Conservation (phyloP, 2,797 vertebrate genomes). For the Acanthurus leucopareius region DNA sequence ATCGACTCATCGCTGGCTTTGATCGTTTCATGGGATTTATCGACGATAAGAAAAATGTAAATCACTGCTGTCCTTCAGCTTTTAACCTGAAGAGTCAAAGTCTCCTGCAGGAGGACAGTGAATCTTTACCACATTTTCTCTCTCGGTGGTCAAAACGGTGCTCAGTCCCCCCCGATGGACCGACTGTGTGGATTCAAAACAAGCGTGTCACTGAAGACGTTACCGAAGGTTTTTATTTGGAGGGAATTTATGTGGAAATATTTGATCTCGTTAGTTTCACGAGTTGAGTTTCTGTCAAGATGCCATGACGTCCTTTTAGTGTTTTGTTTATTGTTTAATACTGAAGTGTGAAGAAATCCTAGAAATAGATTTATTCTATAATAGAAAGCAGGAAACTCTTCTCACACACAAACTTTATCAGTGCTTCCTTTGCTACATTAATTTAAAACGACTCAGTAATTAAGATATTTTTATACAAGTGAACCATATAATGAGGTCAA, state of each 20-base stretch:
- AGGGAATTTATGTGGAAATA: not conserved
- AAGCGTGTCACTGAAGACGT: not conserved
- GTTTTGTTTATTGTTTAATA: not conserved
- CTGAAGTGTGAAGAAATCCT: not conserved
- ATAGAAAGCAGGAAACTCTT: not conserved
- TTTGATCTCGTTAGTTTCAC: not conserved
- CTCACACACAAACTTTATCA: not conserved
- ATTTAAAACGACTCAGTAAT: too few relatives aligned
- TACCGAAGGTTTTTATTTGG: not conserved
- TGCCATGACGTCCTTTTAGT: not conserved
- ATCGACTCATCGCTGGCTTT: not conserved
- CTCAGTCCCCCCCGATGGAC: not conserved
- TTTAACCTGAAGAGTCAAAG: constrained; percentile 30
- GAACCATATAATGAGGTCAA: too few relatives aligned
- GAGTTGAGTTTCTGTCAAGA: not conserved
- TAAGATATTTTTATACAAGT: too few relatives aligned
- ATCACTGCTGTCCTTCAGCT: constrained; percentile 4
- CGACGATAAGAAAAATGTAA: constrained; percentile 29
- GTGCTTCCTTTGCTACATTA: not conserved
- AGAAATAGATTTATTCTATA: not conserved
- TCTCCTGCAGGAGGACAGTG: not conserved
- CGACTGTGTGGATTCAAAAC: not conserved
- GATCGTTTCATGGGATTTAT: constrained; percentile 33
- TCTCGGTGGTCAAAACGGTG: not conserved
- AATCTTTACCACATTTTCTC: not conserved